Evolutionary conservation across 1,140 invertebrate genomes (phyloP).

Genomic region (Diabrotica virgifera): DNA sequence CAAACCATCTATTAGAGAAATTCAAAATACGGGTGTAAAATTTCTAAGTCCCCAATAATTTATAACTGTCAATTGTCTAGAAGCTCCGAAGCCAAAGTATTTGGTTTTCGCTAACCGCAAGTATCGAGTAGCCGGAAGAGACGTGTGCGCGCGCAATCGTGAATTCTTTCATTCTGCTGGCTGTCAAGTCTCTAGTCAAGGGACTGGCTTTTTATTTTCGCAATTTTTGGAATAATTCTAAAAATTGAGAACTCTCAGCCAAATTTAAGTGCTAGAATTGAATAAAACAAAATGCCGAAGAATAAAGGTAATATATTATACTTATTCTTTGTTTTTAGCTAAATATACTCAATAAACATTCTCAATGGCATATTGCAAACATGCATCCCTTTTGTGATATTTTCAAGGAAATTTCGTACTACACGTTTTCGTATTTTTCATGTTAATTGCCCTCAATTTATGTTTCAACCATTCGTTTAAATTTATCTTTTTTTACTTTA

Average conservation of each 20-base stretch:
- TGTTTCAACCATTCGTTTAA: no score
- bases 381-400: background rate
- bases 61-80: no score
- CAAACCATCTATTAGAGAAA: no score
- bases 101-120: no score
- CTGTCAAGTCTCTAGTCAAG: constrained; percentile 10
- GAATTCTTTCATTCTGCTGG: constrained; percentile 22
- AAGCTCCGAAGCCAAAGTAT: no score
- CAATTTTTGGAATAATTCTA: constrained; percentile 24
- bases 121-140: constrained; percentile 23
- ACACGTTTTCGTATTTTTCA: no score
- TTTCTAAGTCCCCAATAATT: no score
- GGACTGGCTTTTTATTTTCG: constrained; percentile 8
- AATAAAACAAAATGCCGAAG: constrained; percentile 41
- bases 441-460: no score
- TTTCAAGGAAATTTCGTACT: no score
- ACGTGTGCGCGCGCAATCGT: constrained; percentile 24
- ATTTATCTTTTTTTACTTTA: no score
- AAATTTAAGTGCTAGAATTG: constrained; percentile 22
- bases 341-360: background rate
- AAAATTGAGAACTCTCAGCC: constrained; percentile 4
- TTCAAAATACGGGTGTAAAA: no score
- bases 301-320: constrained; percentile 42
- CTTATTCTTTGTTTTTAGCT: background rate
- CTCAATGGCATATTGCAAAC: constrained; percentile 21